phyloP scores from a whole-genome alignment of 1,140 invertebrate genomes.

The Hyphantria cunea region DNA sequence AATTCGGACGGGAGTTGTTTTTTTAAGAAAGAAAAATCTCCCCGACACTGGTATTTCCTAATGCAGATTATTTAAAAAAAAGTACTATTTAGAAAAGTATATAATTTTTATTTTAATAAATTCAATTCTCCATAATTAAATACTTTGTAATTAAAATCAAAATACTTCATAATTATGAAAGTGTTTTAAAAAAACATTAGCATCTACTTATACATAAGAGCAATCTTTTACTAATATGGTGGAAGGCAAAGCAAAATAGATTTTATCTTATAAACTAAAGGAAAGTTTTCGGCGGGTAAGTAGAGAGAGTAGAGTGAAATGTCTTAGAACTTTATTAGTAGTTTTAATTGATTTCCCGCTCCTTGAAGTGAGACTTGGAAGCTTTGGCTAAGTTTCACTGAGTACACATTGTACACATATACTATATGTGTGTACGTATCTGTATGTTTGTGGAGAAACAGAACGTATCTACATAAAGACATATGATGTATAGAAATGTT shows the following conservation, averaged over 20 bases:
- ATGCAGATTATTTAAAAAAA: too few species aligned
- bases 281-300: conserved; percentile 43
- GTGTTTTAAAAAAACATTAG: too few species aligned
- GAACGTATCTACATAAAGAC: neutral
- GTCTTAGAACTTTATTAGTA: conserved; percentile 61
- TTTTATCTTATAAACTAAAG: conserved; percentile 37
- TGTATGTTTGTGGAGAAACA: neutral
- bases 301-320: conserved; percentile 39
- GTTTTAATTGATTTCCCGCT: conserved; percentile 62
- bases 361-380: conserved; percentile 49
- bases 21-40: too few species aligned
- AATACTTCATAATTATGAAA: too few species aligned
- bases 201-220: too few species aligned
- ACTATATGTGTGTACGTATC: neutral
- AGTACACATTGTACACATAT: conserved; percentile 9
- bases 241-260: conserved; percentile 39
- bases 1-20: too few species aligned
- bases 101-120: too few species aligned
- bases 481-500: too few species aligned
- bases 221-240: conserved; percentile 8
- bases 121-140: too few species aligned
- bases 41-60: too few species aligned
- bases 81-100: too few species aligned
- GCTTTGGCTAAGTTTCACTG: conserved; percentile 37
- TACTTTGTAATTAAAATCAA: too few species aligned